Conservation (phyloP, 2,888 invertebrate genomes). For the Metellina segmentata region DNA sequence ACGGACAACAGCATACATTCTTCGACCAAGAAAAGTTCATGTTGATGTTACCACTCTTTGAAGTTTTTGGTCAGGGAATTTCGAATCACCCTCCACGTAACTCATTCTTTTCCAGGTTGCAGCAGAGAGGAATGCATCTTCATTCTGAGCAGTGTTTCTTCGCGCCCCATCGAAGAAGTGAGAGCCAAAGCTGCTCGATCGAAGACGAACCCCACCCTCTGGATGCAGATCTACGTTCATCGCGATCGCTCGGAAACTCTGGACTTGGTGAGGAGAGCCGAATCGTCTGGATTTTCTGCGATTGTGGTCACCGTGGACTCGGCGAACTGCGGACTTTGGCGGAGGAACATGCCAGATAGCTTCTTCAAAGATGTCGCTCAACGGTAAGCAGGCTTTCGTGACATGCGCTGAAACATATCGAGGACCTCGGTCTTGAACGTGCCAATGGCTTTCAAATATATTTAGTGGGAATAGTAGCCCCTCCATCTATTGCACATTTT, state of each 20-base stretch:
- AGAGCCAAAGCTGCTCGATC: neutral
- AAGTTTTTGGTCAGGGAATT: neutral
- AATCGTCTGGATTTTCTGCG: constrained; percentile 29
- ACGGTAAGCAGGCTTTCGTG: constrained; percentile 1
- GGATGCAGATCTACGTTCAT: constrained; percentile 58
- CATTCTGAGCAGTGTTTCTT: constrained; percentile 33
- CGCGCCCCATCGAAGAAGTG: constrained; percentile 2
- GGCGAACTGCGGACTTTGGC: constrained; percentile 48
- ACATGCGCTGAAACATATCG: too few relatives aligned
- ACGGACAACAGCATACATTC: neutral
- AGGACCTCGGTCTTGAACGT: too few relatives aligned
- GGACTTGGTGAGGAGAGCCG: constrained; percentile 31
- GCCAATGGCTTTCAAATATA: too few relatives aligned
- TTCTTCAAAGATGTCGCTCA: constrained; percentile 11
- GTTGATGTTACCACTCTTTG: neutral
- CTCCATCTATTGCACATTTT: too few relatives aligned
- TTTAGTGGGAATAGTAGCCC: too few relatives aligned
- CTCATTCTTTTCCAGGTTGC: neutral
- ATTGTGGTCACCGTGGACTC: constrained; percentile 56
- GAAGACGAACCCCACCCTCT: neutral
- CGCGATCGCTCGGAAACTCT: constrained; percentile 37
- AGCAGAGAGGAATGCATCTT: constrained; percentile 31
- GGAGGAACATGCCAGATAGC: constrained; percentile 1
- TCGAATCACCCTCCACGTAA: neutral
- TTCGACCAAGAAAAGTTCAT: neutral